phyloP scores from a whole-genome alignment of 2,113 vertebrate genomes.

The Anas platyrhynchos region DNA sequence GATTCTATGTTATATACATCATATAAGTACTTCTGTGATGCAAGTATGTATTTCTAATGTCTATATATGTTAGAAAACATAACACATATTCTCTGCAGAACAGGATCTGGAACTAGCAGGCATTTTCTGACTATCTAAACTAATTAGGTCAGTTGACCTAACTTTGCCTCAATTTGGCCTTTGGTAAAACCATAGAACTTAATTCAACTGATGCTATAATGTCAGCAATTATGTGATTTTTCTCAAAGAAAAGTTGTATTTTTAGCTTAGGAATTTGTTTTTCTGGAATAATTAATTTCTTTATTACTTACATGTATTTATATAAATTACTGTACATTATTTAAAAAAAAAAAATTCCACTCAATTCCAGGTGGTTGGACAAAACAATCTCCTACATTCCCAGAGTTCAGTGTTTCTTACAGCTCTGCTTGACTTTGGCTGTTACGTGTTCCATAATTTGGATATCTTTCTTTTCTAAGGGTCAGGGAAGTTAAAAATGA shows the following conservation, averaged over 20 bases:
- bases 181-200: not conserved
- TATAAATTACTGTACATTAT: not conserved
- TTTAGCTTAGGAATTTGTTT: not conserved
- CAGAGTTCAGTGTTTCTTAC: not conserved
- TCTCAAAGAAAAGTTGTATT: not conserved
- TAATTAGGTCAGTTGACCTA: not conserved
- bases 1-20: not conserved
- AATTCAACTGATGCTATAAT: not conserved
- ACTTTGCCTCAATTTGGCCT: not conserved
- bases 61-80: not conserved
- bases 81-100: not conserved
- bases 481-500: not conserved
- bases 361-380: not conserved
- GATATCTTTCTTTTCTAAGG: not conserved
- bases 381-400: not conserved
- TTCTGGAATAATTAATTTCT: rapidly evolving
- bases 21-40: not conserved
- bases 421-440: not conserved
- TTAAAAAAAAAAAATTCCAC: not conserved
- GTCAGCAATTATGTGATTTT: not conserved
- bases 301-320: not conserved
- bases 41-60: not conserved
- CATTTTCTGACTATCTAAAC: not conserved
- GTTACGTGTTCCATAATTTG: not conserved
- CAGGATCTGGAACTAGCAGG: not conserved